Evolutionary conservation across 2,888 invertebrate species (phyloP).

Genomic region (Himalopsyche kuldschensis): DNA sequence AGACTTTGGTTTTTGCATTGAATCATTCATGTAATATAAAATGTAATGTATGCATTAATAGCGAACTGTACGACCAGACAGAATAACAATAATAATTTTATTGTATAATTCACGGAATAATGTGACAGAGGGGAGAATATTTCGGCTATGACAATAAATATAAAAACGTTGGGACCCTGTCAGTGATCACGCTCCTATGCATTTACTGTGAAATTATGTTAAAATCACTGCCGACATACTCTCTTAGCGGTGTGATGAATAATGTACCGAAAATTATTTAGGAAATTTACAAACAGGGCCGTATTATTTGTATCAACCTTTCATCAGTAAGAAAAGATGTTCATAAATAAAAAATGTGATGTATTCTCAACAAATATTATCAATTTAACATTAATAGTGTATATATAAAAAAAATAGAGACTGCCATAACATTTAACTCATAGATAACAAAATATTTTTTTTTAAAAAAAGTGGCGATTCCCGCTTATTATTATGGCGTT

Average conservation of each 20-base stretch:
- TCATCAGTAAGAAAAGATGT: background rate
- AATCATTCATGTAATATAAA: background rate
- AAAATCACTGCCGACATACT: slow-evolving; percentile 5
- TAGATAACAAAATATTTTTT: too few species aligned
- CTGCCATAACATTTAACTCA: too few species aligned
- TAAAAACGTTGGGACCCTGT: background rate
- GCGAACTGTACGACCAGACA: background rate
- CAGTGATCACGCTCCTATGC: slow-evolving; percentile 18
- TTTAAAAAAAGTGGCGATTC: too few species aligned
- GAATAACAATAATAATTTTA: background rate
- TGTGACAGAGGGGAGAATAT: background rate
- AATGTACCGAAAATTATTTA: background rate
- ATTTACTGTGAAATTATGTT: slow-evolving; percentile 35
- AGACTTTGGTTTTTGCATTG: too few species aligned
- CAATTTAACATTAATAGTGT: too few species aligned
- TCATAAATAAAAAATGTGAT: too few species aligned
- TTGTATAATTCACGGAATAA: background rate
- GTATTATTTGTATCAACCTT: background rate
- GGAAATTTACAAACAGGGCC: background rate
- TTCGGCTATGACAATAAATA: slow-evolving; percentile 11
- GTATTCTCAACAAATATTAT: too few species aligned
- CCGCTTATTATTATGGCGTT: too few species aligned
- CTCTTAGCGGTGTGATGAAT: background rate
- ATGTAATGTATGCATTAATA: background rate
- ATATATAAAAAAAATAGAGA: too few species aligned